Evolutionary conservation across 2,113 vertebrate genomes (phyloP).

Genomic region (Talpa occidentalis): DNA sequence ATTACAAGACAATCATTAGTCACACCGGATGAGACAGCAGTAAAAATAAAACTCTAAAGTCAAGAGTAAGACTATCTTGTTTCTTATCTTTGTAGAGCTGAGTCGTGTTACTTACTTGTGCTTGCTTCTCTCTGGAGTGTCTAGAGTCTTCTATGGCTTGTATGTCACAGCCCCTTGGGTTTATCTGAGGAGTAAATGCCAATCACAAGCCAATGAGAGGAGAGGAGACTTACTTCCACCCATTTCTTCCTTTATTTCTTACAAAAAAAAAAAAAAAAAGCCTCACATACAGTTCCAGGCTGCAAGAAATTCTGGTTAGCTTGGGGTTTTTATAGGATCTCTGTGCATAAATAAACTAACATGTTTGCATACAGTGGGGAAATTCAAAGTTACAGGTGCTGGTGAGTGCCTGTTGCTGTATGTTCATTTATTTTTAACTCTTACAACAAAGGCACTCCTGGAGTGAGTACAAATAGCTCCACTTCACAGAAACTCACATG

Average conservation of each 20-base stretch:
- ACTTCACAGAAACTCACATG: fast-evolving
- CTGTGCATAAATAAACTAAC: not conserved
- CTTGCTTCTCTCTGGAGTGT: not conserved
- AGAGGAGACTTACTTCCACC: not conserved
- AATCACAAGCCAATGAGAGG: conserved; percentile 52
- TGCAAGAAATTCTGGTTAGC: not conserved
- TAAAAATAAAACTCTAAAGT: not conserved
- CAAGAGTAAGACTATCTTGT: not conserved
- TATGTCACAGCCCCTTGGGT: not conserved
- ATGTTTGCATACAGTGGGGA: not conserved
- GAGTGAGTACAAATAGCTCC: not conserved
- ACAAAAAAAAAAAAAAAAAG: not conserved
- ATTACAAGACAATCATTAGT: not conserved
- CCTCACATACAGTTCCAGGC: not conserved
- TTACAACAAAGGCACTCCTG: not conserved
- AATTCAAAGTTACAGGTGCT: not conserved
- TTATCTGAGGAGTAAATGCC: not conserved
- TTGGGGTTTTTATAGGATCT: not conserved
- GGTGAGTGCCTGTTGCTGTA: not conserved
- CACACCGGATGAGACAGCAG: not conserved
- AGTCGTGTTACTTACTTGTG: conserved; percentile 32
- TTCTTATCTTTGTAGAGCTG: not conserved
- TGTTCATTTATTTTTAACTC: not conserved
- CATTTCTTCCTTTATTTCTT: conserved; percentile 44
- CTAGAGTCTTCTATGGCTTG: not conserved